Percentiles rank a stretch among this genome's conserved stretches.
phyloP scores from a whole-genome alignment of 2,888 invertebrate genomes.

The Lysandra bellargus region DNA sequence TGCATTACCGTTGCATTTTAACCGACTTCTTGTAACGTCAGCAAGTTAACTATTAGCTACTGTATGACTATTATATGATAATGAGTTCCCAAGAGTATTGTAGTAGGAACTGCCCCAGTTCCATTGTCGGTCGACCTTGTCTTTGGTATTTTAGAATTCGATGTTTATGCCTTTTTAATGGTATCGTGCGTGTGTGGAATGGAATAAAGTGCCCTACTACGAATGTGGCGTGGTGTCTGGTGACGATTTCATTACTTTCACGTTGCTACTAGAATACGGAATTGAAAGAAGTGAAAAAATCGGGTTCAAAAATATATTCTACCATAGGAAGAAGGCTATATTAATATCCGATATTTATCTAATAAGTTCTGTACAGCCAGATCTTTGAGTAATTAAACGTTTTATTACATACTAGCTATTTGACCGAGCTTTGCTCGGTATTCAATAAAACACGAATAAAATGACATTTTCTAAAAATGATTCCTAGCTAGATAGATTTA shows the following conservation, averaged over 20 bases:
- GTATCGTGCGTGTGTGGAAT: conserved; percentile 11
- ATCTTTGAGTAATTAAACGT: too few relatives aligned
- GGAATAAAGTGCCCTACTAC: not conserved
- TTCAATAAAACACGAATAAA: too few relatives aligned
- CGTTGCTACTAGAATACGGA: not conserved
- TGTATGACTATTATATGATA: conserved; percentile 19
- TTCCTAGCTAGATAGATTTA: too few relatives aligned
- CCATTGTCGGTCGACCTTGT: conserved; percentile 26
- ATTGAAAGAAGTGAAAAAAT: too few relatives aligned
- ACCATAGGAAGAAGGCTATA: too few relatives aligned
- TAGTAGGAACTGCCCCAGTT: conserved; percentile 19
- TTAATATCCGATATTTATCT: too few relatives aligned
- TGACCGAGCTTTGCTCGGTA: too few relatives aligned
- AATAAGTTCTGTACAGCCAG: too few relatives aligned
- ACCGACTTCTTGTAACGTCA: not conserved
- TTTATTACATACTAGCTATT: too few relatives aligned
- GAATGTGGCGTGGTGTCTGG: too few relatives aligned
- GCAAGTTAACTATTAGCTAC: not conserved
- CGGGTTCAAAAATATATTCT: too few relatives aligned
- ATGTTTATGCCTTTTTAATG: conserved; percentile 25
- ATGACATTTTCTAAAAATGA: too few relatives aligned
- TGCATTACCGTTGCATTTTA: conserved; percentile 18
- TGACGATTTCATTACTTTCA: conserved; percentile 1
- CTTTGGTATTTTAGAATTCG: conserved; percentile 25
- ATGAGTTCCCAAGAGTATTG: conserved; percentile 28